Evolutionary conservation across 2,888 invertebrate species (phyloP), one percentile per base, ranked within the genome.

Genomic region (Scaptomyza tumidula): DNA sequence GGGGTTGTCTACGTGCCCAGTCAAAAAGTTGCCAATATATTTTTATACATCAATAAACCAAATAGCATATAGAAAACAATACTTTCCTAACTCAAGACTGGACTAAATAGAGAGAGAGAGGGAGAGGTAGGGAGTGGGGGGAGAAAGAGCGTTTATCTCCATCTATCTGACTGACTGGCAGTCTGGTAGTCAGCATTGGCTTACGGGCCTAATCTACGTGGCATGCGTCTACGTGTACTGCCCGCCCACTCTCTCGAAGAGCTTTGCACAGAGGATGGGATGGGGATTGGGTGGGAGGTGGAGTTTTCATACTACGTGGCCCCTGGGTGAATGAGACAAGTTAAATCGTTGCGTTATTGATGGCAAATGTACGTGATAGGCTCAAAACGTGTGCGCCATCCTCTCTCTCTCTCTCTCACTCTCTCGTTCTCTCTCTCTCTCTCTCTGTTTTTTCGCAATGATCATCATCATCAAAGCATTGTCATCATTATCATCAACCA

Each of bases 301-400:
- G 45, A 37, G 49, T 44, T 16, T 52, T 60, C 3, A 7, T 39
- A 14, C 58, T 78, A 85, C 78, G 87, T 87, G 81, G 82, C 70
- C 86, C 29, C 24, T 35, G 54, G 76, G 69, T 74, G 81, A 80
- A 88, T 81, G 87, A 88, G 85, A 88, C 85, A 86, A 87, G 85
- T 79, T 85, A 89, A 88, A 86, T 86, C 86, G 89, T 86, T 80
- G 83, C 86, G 89, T 89, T 86, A 86, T 86, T 86, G 89, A 86
- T 86, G 86, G 88, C 83, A 73, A 86, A 85, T 76, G 80, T 86
- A 86, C 86, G 86, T 86, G 86, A 89, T 89, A 87, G 89, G 86
- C 86, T 89, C 87, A 88, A 74, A 82, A 60, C 49, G 66, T 71
- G 69, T 41, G 9, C 14, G 39, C 41, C 10, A 16, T n/a, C 6